Evolutionary conservation across 2,888 invertebrate species (phyloP), one percentile per base, ranked within the genome.

Genomic region (Parnassius glacialis): DNA sequence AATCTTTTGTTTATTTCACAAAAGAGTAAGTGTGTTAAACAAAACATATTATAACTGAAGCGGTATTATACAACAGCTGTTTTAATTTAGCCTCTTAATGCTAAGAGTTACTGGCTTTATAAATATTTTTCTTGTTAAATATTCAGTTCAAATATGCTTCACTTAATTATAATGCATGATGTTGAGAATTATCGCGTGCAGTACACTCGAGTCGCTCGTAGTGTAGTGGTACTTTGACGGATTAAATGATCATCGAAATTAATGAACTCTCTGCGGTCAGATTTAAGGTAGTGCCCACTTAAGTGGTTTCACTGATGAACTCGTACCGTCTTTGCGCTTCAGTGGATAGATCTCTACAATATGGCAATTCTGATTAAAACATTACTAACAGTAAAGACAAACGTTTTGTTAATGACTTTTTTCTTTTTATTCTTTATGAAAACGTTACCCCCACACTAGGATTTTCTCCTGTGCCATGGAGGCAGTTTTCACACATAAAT

Each of bases 181-280:
- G 54, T 55, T 50, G 51, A 54, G 62, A 34, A 58, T 54, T 48
- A 55, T 55, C 58, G 45, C 2, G 9, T 41, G 5, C 16, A 45
- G 51, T 50, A 48, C 58, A 43, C 58, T 55, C n/a, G 34, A 20
- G 41, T 34, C 51, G 48, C 25, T 50, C 16, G 43, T 25, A 53
- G 60, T 52, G 48, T 45, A 58, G 45, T 44, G 48, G 58, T 51
- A 54, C 62, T 57, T 62, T 53, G 12, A 41, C 41, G 43, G 42
- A 42, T 54, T 54, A 55, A 62, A 62, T 44, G 62, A 55, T 62
- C 54, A 44, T 62, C 48, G 58, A 62, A 48, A 58, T 62, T 62
- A 62, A 62, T 58, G 62, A 58, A 58, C 50, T 9, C 11, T 53
- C 16, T 48, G 41, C 50, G 62, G 53, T 51, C 41, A 9, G 54